These are phyloP conservation scores for Phalacrocorax carbo DNA, from an alignment of 2,113 vertebrate genomes.

Conservation along the genomic window DNA sequence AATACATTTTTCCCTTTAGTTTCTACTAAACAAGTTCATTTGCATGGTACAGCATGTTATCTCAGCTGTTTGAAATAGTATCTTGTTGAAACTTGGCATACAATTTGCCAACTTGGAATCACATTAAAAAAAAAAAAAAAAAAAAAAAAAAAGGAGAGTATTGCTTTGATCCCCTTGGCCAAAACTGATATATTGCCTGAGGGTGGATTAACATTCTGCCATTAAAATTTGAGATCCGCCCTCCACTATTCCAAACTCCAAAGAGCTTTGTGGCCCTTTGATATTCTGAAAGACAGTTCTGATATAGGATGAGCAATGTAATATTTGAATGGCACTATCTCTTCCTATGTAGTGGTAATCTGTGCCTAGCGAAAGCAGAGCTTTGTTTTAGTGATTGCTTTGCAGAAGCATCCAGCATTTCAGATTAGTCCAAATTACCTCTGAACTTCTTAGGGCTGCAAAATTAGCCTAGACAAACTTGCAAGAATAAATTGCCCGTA, in stretches of 20 bases:
- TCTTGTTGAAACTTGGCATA: neutral
- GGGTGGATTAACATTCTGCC: neutral
- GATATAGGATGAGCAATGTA: neutral
- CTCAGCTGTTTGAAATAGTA: neutral
- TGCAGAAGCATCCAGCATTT: neutral
- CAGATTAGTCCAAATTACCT: neutral
- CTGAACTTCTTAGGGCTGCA: neutral
- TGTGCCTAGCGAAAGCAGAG: neutral
- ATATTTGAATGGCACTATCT: neutral
- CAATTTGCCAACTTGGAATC: neutral
- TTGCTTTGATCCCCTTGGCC: neutral
- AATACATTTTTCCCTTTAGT: neutral
- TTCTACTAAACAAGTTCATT: neutral
- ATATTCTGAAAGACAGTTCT: neutral
- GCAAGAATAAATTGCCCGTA: neutral
- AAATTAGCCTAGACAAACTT: constrained; percentile 4
- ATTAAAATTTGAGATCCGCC: neutral
- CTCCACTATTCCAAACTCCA: neutral
- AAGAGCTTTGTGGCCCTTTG: neutral
- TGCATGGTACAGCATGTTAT: neutral
- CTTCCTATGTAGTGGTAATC: neutral
- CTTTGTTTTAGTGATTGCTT: neutral
- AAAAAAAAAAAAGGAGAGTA: neutral
- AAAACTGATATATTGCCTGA: neutral
- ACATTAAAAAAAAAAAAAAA: neutral